These are phyloP conservation scores for Alcedo atthis DNA, from an alignment of 2,797 vertebrate genomes.

Conservation along the genomic window DNA sequence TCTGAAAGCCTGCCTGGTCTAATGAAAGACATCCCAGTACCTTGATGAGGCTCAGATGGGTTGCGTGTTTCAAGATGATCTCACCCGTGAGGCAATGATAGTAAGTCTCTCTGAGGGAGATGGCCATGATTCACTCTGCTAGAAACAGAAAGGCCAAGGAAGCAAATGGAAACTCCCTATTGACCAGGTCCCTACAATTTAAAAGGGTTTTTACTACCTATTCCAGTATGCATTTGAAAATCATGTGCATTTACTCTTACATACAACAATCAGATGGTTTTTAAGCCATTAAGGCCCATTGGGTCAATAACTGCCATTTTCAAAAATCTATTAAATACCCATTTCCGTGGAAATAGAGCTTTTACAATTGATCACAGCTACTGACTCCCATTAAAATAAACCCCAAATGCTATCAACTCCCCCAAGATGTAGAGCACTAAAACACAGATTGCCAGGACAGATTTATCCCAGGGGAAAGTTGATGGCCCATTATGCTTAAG, in stretches of 20 bases:
- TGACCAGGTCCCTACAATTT: constrained; percentile 48
- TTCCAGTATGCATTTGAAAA: constrained; percentile 66
- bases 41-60: background rate
- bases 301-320: constrained; percentile 71
- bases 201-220: constrained; percentile 71
- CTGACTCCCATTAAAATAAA: constrained; percentile 59
- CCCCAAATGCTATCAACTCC: constrained; percentile 60
- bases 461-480: constrained; percentile 62
- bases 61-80: background rate
- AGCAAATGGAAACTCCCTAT: constrained; percentile 63
- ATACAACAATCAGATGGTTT: constrained; percentile 42
- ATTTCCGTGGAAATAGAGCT: constrained; percentile 70
- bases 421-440: constrained; percentile 59
- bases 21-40: background rate
- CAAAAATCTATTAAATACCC: constrained; percentile 75
- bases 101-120: background rate
- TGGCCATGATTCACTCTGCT: constrained; percentile 26
- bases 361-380: constrained; percentile 71
- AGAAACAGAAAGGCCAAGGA: constrained; percentile 57
- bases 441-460: constrained; percentile 24
- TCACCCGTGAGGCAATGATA: background rate
- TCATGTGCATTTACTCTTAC: constrained; percentile 39
- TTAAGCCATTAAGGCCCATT: constrained; percentile 68
- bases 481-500: constrained; percentile 65
- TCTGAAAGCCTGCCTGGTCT: background rate